Conservation (phyloP, 2,888 invertebrate genomes). For the Amphipyra tragopoginis region DNA sequence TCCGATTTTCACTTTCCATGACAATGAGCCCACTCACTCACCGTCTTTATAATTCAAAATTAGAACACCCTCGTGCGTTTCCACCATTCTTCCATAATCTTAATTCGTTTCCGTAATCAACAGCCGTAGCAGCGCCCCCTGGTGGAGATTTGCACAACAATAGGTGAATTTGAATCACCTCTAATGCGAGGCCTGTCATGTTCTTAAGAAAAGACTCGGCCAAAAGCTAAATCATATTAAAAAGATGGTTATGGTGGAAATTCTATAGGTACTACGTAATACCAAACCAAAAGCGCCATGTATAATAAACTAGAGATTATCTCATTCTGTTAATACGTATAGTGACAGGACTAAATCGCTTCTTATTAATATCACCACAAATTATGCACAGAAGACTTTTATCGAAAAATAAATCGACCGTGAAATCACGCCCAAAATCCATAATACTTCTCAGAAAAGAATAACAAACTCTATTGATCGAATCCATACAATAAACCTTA, state of each 20-base stretch:
- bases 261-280: not conserved
- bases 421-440: slow-evolving; percentile 39
- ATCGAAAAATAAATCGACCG: slow-evolving; percentile 6
- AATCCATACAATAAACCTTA: slow-evolving; percentile 57
- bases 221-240: slow-evolving; percentile 47
- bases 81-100: slow-evolving; percentile 47
- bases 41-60: slow-evolving; percentile 35
- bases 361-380: slow-evolving; percentile 15
- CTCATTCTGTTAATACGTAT: not conserved
- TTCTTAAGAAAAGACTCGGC: slow-evolving; percentile 44
- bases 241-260: slow-evolving; percentile 19
- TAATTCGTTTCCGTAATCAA: slow-evolving; percentile 52
- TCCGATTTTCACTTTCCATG: slow-evolving; percentile 21
- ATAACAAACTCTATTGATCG: slow-evolving; percentile 55
- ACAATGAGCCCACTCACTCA: slow-evolving; percentile 18
- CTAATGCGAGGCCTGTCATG: slow-evolving; percentile 58
- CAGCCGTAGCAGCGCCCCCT: slow-evolving; percentile 50
- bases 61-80: slow-evolving; percentile 27
- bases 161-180: slow-evolving; percentile 64
- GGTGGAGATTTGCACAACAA: slow-evolving; percentile 69
- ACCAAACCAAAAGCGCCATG: not conserved
- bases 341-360: not conserved
- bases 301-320: slow-evolving; percentile 9
- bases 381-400: slow-evolving; percentile 1
- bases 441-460: slow-evolving; percentile 45